Evolutionary conservation across 2,888 invertebrate genomes (phyloP), one percentile per base, ranked within the genome.

Genomic region (Xanthia togata): DNA sequence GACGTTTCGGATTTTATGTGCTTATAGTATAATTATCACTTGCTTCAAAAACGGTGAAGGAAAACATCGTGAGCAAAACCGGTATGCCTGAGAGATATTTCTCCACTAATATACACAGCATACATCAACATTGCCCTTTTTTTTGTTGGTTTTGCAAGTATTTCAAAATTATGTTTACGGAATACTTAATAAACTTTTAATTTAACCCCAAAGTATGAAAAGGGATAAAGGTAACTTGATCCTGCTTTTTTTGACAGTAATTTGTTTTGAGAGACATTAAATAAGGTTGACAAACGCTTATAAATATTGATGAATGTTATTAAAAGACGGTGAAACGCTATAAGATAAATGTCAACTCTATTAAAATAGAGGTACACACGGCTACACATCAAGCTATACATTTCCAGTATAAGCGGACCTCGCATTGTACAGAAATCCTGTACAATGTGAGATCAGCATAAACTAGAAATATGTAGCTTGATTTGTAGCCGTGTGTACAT

Each of bases 271-370:
- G 53, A 77, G 60, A 77, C 26, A 69, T 68, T 78, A 23, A 86
- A 77, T 71, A 50, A 78, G 44, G 38, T 68, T 73, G 76, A 75
- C 50, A 68, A 67, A 41, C 11, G 57, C 72, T 73, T 70, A 78
- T 76, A 69, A 86, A 84, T 86, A 75, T 81, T 81, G 72, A 86
- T 78, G 9, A 75, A 70, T 57, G n/a, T 69, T 64, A 68, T 65
- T 73, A 50, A 67, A 82, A 74, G 26, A 23, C 26, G 44, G 26
- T 35, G 53, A 53, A 38, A 69, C 14, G 35, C 50, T 53, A 62
- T 53, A n/a, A 70, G 70, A 74, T 84, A 74, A 68, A 70, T 76
- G 70, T 74, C 41, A 70, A 17, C 67, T 70, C 38, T 17, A 31
- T 60, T 70, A 11, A 55, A 64, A 17, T 17, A n/a, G 20, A 17